phyloP scores from a whole-genome alignment of 2,888 invertebrate genomes.

The Drosophila mayaguana region DNA sequence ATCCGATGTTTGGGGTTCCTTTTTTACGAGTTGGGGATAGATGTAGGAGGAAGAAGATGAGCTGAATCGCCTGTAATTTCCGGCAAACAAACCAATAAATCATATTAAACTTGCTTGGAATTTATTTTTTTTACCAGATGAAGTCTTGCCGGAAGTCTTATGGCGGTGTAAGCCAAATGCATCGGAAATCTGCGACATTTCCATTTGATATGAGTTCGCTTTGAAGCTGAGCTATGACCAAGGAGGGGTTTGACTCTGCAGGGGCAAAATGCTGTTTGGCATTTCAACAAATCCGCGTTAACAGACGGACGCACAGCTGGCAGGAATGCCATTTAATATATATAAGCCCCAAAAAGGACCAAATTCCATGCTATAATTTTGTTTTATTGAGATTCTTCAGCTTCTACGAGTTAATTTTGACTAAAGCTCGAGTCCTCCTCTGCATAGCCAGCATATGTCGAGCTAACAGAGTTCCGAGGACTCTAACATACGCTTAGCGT shows the following conservation, averaged over 20 bases:
- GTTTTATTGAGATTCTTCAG: not conserved
- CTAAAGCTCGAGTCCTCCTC: not conserved
- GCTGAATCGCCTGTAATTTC: conserved; percentile 78
- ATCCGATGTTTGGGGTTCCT: conserved; percentile 3
- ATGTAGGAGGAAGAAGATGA: conserved; percentile 39
- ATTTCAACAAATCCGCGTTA: not conserved
- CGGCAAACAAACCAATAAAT: conserved; percentile 84
- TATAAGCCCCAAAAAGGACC: not conserved
- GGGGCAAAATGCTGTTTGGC: not conserved
- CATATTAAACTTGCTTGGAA: conserved; percentile 79
- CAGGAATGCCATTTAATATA: not conserved
- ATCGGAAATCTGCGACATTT: conserved; percentile 69
- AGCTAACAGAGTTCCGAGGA: too few species aligned
- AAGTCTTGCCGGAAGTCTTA: conserved; percentile 60
- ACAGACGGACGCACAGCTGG: not conserved
- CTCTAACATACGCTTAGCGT: not conserved
- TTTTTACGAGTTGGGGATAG: conserved; percentile 44
- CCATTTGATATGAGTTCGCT: conserved; percentile 53
- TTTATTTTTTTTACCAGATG: conserved; percentile 24
- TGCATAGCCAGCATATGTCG: not conserved
- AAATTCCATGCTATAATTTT: not conserved
- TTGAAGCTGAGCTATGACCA: not conserved
- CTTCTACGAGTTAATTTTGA: not conserved
- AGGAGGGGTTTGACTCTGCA: not conserved
- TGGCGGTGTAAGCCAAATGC: conserved; percentile 55